Conservation (phyloP, 2,797 vertebrate genomes). For the Hoplostethus atlanticus region DNA sequence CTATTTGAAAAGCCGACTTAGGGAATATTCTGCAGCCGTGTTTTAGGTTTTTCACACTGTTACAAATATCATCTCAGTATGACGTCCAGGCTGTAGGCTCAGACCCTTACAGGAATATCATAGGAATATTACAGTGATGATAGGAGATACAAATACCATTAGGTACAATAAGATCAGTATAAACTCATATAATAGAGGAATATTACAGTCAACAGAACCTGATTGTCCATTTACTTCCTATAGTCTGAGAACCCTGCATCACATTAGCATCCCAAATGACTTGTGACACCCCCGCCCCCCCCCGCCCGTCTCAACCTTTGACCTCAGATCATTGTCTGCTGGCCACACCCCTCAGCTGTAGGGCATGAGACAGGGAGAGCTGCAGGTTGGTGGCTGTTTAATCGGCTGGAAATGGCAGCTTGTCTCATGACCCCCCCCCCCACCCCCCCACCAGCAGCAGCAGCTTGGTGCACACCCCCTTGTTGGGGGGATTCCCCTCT, state of each 20-base stretch:
- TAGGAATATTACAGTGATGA: too few species aligned
- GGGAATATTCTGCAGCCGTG: background rate
- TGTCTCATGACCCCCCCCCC: constrained; percentile 40
- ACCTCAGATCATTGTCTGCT: constrained; percentile 61
- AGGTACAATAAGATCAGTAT: too few species aligned
- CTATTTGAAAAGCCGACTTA: too few species aligned
- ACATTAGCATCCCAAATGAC: constrained; percentile 68
- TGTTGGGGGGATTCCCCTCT: constrained; percentile 46
- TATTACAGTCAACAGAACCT: constrained; percentile 17
- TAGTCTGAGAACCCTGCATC: constrained; percentile 54
- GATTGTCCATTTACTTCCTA: constrained; percentile 31
- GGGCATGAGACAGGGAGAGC: constrained; percentile 51
- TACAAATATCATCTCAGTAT: too few species aligned
- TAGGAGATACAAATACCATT: too few species aligned
- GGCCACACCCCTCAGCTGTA: constrained; percentile 50
- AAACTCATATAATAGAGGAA: too few species aligned
- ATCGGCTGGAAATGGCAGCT: constrained; percentile 67
- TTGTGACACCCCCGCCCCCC: constrained; percentile 36
- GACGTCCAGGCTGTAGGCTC: too few species aligned
- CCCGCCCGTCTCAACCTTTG: constrained; percentile 29
- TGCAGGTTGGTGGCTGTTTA: constrained; percentile 49
- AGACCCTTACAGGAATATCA: too few species aligned
- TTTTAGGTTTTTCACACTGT: background rate
- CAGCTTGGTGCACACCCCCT: constrained; percentile 18
- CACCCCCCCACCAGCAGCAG: constrained; percentile 15